Evolutionary conservation across 2,797 vertebrate species (phyloP), one percentile per base, ranked within the genome.

Genomic region (Catostomus latipinnis): DNA sequence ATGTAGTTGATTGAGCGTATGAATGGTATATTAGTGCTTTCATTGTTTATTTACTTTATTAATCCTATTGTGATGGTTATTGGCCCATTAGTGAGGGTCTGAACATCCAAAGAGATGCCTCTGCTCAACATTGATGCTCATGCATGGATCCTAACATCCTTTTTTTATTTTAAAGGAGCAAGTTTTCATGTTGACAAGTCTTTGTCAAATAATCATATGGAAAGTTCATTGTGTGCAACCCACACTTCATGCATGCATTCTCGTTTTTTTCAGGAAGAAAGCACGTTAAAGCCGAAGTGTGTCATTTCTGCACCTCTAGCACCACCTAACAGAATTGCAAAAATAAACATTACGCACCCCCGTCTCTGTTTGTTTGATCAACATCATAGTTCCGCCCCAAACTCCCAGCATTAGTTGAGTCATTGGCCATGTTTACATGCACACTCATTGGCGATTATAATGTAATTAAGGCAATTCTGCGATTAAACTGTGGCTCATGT

Each of bases 1-100:
- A 8, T 49, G 12, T 12, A 49, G 1, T 46, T 52, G 11, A 50
- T 76, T 49, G 50, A 13, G 50, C 68, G 4, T n/a, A 9, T 22
- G 43, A 7, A 5, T 76, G 68, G 8, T 58, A 9, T 48, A 18
- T 63, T 74, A 34, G 72, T 18, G 9, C 58, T 52, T 62, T 63
- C 62, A 52, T 74, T 43, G 58, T 43, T 8, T n/a, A 8, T 60
- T 22, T 10, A 11, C 9, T 0, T 13, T 54, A 13, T 54, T 54
- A 54, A 13, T 12, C 53, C 4, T 54, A 12, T 54, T 5, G 49
- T 60, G 54, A 72, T 72, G 45, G n/a, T 46, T 57, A 57, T 71
- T 22, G 50, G 22, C 22, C 22, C 22, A 11, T 53, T 71, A 16
- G 7, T 6, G 22, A 22, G 22, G 16, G 14, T 52, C 16, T 45